Evolutionary conservation across 2,797 vertebrate genomes (phyloP).

Genomic region (Pseudochirops corinnae): DNA sequence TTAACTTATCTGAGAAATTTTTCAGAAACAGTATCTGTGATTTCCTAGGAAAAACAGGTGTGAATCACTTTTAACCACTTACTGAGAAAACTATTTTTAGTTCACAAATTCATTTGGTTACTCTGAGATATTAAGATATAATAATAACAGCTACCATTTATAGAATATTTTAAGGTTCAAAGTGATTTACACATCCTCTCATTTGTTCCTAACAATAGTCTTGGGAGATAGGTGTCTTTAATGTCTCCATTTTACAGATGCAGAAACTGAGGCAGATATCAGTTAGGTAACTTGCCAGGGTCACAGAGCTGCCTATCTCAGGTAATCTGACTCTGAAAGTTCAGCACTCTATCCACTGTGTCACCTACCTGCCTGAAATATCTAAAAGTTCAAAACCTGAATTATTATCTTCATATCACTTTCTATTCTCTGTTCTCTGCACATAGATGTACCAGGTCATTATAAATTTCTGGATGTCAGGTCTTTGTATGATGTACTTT

Average conservation of each 20-base stretch:
- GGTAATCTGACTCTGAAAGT: not conserved
- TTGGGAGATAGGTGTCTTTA: not conserved
- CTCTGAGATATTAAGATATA: not conserved
- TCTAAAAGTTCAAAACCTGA: not conserved
- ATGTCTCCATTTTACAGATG: not conserved
- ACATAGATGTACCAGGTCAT: too few relatives aligned
- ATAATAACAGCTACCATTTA: not conserved
- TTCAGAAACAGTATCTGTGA: constrained; percentile 44
- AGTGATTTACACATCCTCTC: not conserved
- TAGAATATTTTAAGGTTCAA: not conserved
- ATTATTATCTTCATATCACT: not conserved
- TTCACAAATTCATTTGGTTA: not conserved
- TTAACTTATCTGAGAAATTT: constrained; percentile 18
- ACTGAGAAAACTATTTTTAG: constrained; percentile 15
- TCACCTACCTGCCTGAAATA: not conserved
- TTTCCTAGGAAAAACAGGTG: constrained; percentile 15
- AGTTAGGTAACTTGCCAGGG: not conserved
- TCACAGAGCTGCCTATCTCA: not conserved
- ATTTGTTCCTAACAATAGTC: not conserved
- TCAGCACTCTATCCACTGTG: not conserved
- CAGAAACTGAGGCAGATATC: not conserved
- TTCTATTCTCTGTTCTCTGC: not conserved
- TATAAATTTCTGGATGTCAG: too few relatives aligned
- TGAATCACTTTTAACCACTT: constrained; percentile 46
- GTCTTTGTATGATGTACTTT: too few relatives aligned